phyloP scores from a whole-genome alignment of 2,113 vertebrate genomes.

The Prochilodus magdalenae region DNA sequence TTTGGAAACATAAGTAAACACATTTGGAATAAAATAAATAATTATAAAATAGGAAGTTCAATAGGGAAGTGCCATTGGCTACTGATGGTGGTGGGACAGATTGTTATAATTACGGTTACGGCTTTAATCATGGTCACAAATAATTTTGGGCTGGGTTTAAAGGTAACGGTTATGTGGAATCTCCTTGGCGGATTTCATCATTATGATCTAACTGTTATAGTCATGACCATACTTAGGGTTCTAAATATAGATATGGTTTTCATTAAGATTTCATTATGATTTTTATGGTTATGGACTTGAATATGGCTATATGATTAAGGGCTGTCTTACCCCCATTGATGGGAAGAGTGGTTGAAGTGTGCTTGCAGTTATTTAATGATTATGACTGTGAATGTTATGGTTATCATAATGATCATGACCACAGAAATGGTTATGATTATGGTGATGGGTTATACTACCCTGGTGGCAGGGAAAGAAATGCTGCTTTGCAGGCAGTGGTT shows the following conservation, averaged over 20 bases:
- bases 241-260: not conserved
- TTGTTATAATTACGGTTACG: too few species aligned
- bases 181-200: not conserved
- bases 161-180: too few species aligned
- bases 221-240: not conserved
- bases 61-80: too few species aligned
- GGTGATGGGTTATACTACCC: conserved; percentile 79
- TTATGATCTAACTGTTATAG: not conserved
- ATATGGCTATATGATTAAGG: too few species aligned
- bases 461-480: conserved; percentile 79
- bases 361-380: not conserved
- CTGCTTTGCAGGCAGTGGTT: conserved; percentile 84
- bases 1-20: too few species aligned
- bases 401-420: not conserved
- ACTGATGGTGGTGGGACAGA: too few species aligned
- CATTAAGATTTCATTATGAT: not conserved
- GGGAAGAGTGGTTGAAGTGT: not conserved
- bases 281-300: too few species aligned
- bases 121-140: too few species aligned
- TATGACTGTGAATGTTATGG: not conserved
- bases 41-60: too few species aligned
- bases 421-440: not conserved
- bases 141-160: not conserved
- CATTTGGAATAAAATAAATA: not conserved
- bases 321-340: not conserved